Conservation (phyloP, 2,888 invertebrate species). For the Hemicrepidius hirtus region DNA sequence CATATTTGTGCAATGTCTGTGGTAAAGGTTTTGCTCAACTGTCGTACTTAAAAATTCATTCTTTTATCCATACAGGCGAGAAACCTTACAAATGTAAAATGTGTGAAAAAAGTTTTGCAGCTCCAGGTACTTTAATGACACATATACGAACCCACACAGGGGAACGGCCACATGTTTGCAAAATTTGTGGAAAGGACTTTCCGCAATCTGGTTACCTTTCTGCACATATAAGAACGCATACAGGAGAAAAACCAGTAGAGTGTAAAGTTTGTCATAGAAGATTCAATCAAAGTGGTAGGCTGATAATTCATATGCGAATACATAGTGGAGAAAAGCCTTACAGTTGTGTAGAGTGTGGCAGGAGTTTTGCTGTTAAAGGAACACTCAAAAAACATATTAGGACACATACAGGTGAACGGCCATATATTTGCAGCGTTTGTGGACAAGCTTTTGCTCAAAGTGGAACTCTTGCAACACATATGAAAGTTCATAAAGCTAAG, state of each 20-base stretch:
- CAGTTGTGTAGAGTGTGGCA: conserved; percentile 63
- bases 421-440: conserved; percentile 64
- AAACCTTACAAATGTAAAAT: conserved; percentile 65
- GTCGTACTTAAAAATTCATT: conserved; percentile 63
- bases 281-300: conserved; percentile 64
- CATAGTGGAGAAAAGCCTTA: conserved; percentile 66
- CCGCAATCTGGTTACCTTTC: conserved; percentile 64
- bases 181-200: conserved; percentile 64
- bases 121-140: conserved; percentile 64
- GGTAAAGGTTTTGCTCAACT: conserved; percentile 61
- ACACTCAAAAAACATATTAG: conserved; percentile 66
- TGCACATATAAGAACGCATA: conserved; percentile 65
- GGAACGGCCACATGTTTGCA: conserved; percentile 61
- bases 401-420: conserved; percentile 66
- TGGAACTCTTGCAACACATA: conserved; percentile 64
- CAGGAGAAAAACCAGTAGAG: conserved; percentile 64
- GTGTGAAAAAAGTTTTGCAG: conserved; percentile 64
- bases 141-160: conserved; percentile 63
- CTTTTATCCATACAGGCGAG: conserved; percentile 64
- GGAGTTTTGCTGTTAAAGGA: conserved; percentile 64
- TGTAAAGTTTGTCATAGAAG: conserved; percentile 62
- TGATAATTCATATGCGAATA: conserved; percentile 63
- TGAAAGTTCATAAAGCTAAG: conserved; percentile 64
- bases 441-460: conserved; percentile 65
- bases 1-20: conserved; percentile 61